A percentile compares a stretch with the other conserved stretches of the same genome.
These are phyloP conservation scores for Stegostoma tigrinum DNA, from an alignment of 2,113 vertebrate species.

Conservation along the genomic window DNA sequence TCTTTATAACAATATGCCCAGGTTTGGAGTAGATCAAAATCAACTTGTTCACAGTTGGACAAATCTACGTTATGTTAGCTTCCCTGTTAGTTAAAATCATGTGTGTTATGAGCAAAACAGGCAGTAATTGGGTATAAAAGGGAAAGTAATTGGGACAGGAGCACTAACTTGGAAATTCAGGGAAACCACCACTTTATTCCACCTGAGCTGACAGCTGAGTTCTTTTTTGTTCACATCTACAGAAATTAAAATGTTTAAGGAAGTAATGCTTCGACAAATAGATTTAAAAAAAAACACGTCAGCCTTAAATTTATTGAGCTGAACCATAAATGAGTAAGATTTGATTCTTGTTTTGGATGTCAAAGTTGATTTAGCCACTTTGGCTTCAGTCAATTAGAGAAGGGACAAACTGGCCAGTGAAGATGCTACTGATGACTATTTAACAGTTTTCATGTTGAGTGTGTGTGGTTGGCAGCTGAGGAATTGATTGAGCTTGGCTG, in stretches of 20 bases:
- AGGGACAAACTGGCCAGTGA: neutral
- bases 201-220: neutral
- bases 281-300: neutral
- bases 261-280: neutral
- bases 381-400: neutral
- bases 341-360: neutral
- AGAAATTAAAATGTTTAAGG: neutral
- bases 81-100: neutral
- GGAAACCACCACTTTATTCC: neutral
- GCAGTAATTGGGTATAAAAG: neutral
- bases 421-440: neutral
- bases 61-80: neutral
- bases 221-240: neutral
- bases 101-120: neutral
- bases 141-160: neutral
- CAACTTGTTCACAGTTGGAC: neutral
- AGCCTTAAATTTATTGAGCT: neutral
- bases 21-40: neutral
- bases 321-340: neutral
- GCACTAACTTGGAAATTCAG: neutral
- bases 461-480: neutral
- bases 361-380: neutral
- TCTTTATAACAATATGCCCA: neutral
- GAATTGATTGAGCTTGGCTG: neutral
- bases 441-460: neutral